Evolutionary conservation across 2,113 vertebrate species (phyloP).

Genomic region (Phrynosoma blainvillii): DNA sequence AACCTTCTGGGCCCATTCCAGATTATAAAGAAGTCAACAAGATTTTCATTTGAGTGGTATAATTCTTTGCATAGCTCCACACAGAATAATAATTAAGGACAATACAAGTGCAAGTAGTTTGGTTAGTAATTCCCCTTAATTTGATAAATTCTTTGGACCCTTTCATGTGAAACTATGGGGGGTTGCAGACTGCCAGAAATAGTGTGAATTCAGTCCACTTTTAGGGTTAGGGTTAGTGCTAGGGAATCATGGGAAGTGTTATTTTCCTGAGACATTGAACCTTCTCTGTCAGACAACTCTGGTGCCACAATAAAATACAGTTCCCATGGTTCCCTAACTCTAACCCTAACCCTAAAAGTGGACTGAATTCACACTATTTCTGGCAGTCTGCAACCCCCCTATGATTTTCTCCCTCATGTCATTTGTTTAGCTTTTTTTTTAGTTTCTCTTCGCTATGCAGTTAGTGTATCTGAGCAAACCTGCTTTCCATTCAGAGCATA

Average conservation of each 20-base stretch:
- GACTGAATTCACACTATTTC: too few species aligned
- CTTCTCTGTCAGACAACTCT: too few species aligned
- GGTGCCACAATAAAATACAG: too few species aligned
- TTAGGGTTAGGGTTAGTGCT: too few species aligned
- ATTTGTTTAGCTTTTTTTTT: conserved; percentile 54
- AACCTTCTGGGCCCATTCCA: conserved; percentile 20
- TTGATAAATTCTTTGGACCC: conserved; percentile 55
- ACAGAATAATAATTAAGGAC: conserved; percentile 50
- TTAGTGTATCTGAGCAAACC: conserved; percentile 53
- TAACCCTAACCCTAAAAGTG: too few species aligned
- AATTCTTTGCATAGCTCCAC: conserved; percentile 53
- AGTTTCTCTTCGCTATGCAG: conserved; percentile 52
- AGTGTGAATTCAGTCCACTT: too few species aligned
- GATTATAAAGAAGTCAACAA: neutral
- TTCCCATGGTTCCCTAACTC: too few species aligned
- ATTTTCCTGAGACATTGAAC: too few species aligned
- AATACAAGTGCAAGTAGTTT: conserved; percentile 46
- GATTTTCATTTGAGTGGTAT: neutral
- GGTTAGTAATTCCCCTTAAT: conserved; percentile 58
- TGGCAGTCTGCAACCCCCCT: too few species aligned
- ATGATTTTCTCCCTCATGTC: conserved; percentile 42
- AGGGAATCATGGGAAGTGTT: too few species aligned
- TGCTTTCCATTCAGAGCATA: conserved; percentile 43
- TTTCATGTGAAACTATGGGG: conserved; percentile 60
- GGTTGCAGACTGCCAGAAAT: too few species aligned